phyloP scores from a whole-genome alignment of 23 tunicate genomes.

The Botrylloides violaceus region DNA sequence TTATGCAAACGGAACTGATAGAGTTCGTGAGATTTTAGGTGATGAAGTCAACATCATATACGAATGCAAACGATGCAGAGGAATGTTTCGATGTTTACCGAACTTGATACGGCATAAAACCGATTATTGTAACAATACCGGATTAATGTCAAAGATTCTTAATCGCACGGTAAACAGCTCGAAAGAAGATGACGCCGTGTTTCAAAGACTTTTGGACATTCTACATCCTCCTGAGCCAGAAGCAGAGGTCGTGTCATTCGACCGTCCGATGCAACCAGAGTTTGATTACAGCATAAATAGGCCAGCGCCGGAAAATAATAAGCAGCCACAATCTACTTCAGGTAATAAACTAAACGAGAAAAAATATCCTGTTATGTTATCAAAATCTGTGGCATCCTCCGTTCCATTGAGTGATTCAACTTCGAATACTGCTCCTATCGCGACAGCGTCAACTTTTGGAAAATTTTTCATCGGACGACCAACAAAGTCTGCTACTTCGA shows the following conservation, averaged over 20 bases:
- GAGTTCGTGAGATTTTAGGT: not conserved
- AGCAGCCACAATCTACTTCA: not conserved
- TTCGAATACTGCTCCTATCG: too few relatives aligned
- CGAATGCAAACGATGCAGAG: constrained; percentile 16
- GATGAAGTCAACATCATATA: constrained; percentile 7
- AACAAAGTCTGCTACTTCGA: too few relatives aligned
- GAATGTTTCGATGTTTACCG: constrained; percentile 18
- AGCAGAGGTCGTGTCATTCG: too few relatives aligned
- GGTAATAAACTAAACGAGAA: not conserved
- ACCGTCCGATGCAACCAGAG: not conserved
- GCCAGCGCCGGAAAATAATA: not conserved
- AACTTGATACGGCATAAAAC: constrained; percentile 21
- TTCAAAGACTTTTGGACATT: constrained; percentile 1
- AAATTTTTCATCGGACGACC: not conserved
- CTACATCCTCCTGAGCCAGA: constrained; percentile 12
- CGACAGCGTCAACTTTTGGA: not conserved
- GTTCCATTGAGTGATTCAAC: not conserved
- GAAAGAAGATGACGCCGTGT: constrained; percentile 10
- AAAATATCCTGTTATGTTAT: not conserved
- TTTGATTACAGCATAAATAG: too few relatives aligned
- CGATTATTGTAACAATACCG: constrained; percentile 10
- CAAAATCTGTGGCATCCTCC: not conserved
- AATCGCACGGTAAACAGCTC: constrained; percentile 12
- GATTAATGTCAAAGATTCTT: not conserved
- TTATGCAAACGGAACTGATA: constrained; percentile 9